Base-by-base conservation (phyloP, 2,797 vertebrate species). In the Triplophysa yarkandensis region DNA sequence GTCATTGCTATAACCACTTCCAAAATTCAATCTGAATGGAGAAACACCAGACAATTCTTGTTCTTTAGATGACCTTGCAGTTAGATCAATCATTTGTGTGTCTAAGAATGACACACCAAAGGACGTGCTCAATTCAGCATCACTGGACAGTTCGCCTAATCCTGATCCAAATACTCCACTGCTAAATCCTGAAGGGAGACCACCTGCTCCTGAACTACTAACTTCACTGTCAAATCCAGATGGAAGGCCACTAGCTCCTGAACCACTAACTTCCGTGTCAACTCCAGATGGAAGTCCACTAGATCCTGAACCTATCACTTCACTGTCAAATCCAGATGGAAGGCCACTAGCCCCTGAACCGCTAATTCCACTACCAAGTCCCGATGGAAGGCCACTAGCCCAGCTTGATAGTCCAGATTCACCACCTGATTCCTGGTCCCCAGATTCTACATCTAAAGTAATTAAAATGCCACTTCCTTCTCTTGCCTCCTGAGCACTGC, bases 31-130 rank as follows among this genome's bases (percentile, higher is more conserved):
- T 39, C 89, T 90, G 63, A 87, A 79, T 50, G 93, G 92, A 57
- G 85, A 86, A 36, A 88, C 23, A 46, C 92, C 93, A 1, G 95
- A 95, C 21, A 87, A 69, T 66, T 96, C 95, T 76, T 95, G 93
- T 46, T 92, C 86, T 30, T 85, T 85, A 1, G 92, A 88, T 0
- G 48, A 32, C 48, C 82, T 82, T 16, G 83, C 82, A 27, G 92
- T 93, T 44, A 92, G 80, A 84, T 96, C 92, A 44, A 89, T 46
- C 9, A 83, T 84, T 63, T 81, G 82, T 55, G 66, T 67, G 73
- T 93, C 87, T 16, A 94, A 69, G 14, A 95, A 93, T 2, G 87
- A 92, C 63, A 95, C 50, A 27, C 89, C 88, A 0, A 90, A 89
- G 68, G 89, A 89, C 0, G 81, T 88, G 11, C 86, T 88, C 9